Conservation (phyloP, 2,888 invertebrate genomes). For the Coecobrya sp. region DNA sequence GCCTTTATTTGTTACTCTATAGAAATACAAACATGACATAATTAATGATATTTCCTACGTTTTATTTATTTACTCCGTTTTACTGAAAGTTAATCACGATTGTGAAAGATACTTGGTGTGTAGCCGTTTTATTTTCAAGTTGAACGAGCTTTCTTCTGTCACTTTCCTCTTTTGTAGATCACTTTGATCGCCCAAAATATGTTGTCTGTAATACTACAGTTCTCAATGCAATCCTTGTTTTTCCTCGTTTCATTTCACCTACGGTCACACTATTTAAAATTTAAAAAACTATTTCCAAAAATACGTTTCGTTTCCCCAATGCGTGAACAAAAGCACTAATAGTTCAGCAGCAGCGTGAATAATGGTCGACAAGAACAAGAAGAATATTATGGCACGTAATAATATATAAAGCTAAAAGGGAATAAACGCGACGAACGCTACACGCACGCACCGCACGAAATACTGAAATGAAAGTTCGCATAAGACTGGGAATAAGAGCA, state of each 20-base stretch:
- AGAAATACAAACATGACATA: neutral
- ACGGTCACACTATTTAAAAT: constrained; percentile 17
- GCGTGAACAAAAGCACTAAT: constrained; percentile 48
- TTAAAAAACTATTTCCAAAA: constrained; percentile 3
- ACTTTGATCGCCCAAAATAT: neutral
- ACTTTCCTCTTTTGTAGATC: neutral
- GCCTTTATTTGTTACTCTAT: neutral
- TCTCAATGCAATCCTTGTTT: too few relatives aligned
- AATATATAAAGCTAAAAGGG: constrained; percentile 78
- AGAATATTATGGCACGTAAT: constrained; percentile 46
- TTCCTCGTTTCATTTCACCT: constrained; percentile 7
- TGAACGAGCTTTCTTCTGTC: neutral
- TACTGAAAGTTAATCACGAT: constrained; percentile 39
- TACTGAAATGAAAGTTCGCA: constrained; percentile 79
- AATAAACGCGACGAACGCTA: constrained; percentile 79
- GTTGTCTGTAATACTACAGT: neutral
- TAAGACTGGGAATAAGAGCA: constrained; percentile 68
- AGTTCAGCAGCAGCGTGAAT: constrained; percentile 65
- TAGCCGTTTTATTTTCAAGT: neutral
- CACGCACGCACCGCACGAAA: constrained; percentile 79
- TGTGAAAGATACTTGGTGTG: constrained; percentile 65
- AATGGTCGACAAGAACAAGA: constrained; percentile 28
- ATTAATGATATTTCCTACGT: neutral
- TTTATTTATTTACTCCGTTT: neutral
- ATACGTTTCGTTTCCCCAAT: neutral